Evolutionary conservation across 1,140 invertebrate genomes (phyloP).

Genomic region (Lerema accius): DNA sequence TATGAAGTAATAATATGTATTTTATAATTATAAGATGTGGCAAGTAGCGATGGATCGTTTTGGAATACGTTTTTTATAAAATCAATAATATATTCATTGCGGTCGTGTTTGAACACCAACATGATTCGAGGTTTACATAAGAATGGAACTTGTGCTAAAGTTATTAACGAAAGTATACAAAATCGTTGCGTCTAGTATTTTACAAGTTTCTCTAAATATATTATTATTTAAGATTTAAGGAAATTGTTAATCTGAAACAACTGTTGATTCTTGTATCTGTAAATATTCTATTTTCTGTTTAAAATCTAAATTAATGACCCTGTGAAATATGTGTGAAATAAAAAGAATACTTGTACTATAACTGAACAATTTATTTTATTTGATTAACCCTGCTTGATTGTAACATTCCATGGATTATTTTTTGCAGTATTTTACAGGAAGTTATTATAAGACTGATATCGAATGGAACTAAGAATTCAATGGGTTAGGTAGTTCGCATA

Average conservation of each 20-base stretch:
- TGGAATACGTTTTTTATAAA: constrained; percentile 25
- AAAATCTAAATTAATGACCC: constrained; percentile 69
- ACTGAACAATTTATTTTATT: constrained; percentile 57
- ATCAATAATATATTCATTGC: constrained; percentile 21
- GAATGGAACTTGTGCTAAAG: constrained; percentile 25
- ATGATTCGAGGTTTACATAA: constrained; percentile 8
- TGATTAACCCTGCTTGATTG: no score
- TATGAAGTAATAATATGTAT: constrained; percentile 8
- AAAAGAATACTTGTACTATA: constrained; percentile 77
- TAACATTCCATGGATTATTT: no score
- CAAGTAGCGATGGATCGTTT: constrained; percentile 14
- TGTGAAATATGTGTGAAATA: constrained; percentile 80
- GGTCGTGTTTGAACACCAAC: constrained; percentile 11
- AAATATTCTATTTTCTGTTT: constrained; percentile 76
- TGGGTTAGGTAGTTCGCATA: no score
- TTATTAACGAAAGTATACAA: constrained; percentile 27
- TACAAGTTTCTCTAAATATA: constrained; percentile 48
- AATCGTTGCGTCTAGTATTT: constrained; percentile 37
- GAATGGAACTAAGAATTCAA: no score
- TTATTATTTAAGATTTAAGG: constrained; percentile 47
- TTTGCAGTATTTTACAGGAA: no score
- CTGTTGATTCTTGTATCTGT: constrained; percentile 76
- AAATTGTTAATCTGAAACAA: constrained; percentile 72
- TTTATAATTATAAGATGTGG: constrained; percentile 25
- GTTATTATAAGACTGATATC: no score